phyloP scores from a whole-genome alignment of 2,797 vertebrate species.

The Xiphophorus birchmanni region DNA sequence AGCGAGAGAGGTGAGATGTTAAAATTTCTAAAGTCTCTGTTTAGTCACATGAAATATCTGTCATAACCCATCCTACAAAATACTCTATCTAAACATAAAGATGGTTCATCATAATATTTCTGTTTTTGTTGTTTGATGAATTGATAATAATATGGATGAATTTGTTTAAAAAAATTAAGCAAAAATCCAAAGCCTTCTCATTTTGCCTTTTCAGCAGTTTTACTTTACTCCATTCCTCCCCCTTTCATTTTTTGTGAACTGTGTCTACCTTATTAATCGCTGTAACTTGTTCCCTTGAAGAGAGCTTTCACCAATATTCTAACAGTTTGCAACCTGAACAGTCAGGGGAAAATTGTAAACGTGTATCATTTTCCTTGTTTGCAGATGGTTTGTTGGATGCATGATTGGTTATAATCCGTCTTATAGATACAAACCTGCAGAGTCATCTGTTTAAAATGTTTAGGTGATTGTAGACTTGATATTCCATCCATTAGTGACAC shows the following conservation, averaged over 20 bases:
- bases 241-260: not conserved
- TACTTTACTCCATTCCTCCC: not conserved
- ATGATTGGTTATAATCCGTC: not conserved
- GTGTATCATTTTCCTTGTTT: not conserved
- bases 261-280: not conserved
- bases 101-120: not conserved
- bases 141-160: not conserved
- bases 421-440: not conserved
- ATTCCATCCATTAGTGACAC: not conserved
- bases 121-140: not conserved
- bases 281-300: not conserved
- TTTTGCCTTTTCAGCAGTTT: not conserved
- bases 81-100: not conserved
- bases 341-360: not conserved
- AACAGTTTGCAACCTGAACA: not conserved
- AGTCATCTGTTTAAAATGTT: not conserved
- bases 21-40: not conserved
- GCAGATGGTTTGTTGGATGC: not conserved
- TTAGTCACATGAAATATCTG: not conserved
- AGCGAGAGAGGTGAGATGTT: constrained; percentile 91
- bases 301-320: not conserved
- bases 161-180: not conserved
- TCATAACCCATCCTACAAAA: not conserved
- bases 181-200: not conserved
- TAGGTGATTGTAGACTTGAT: not conserved